Conservation (phyloP, 2,888 invertebrate species). For the Lasius platythorax region DNA sequence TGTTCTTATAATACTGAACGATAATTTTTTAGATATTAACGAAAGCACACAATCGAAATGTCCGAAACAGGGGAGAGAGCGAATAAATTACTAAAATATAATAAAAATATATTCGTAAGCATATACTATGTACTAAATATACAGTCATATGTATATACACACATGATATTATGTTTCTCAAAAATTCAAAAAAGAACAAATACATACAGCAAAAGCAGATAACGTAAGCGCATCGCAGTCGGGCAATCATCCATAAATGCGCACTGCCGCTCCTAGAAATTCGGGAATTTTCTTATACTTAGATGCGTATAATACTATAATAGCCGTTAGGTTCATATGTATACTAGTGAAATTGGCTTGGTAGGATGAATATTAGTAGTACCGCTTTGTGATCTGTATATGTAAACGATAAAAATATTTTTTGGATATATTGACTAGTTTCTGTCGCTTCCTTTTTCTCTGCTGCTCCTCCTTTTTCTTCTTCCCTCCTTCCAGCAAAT, state of each 20-base stretch:
- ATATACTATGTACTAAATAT: background rate
- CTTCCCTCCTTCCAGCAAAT: background rate
- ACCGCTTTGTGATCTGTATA: slow-evolving; percentile 49
- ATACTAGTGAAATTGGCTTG: slow-evolving; percentile 48
- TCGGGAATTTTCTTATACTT: slow-evolving; percentile 28
- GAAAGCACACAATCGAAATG: background rate
- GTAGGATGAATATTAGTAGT: slow-evolving; percentile 44
- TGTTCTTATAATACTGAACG: slow-evolving; percentile 13
- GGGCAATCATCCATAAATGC: slow-evolving; percentile 21
- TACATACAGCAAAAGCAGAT: slow-evolving; percentile 20
- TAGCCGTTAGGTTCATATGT: slow-evolving; percentile 47
- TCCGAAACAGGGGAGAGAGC: background rate
- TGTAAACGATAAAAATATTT: slow-evolving; percentile 64
- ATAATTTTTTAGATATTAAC: slow-evolving; percentile 19
- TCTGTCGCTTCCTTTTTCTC: slow-evolving; percentile 67
- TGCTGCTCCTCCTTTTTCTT: slow-evolving; percentile 20
- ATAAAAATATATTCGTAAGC: background rate
- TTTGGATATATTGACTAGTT: slow-evolving; percentile 79
- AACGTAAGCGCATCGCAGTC: slow-evolving; percentile 25
- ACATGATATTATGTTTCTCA: slow-evolving; percentile 6
- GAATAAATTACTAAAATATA: slow-evolving; percentile 23
- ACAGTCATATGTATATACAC: background rate
- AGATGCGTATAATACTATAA: slow-evolving; percentile 40
- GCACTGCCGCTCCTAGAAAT: slow-evolving; percentile 32
- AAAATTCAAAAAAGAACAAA: slow-evolving; percentile 26